Evolutionary conservation across 2,113 vertebrate species (phyloP), one percentile per base, ranked within the genome.

Genomic region (Heterochromis multidens): DNA sequence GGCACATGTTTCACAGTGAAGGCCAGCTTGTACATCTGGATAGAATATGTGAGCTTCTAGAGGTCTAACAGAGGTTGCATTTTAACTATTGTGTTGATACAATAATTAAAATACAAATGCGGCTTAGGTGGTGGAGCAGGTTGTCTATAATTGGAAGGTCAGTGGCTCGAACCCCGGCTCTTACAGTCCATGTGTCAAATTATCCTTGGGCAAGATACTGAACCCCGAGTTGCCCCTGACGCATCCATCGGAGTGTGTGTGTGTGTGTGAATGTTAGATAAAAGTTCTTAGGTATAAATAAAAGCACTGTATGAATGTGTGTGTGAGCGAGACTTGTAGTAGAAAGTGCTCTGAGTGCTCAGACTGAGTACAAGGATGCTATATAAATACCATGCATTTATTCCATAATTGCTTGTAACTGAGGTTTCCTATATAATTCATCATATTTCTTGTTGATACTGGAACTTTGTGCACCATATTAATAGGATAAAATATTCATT

Each of bases 21-120:
- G 27, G 29, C 46, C 83, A 87, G 80, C 25, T 40, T 56, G 57
- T 56, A 46, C 88, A 90, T 90, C 83, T 92, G 90, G 70, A 67
- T 7, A 6, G 23, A 79, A 87, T 35, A 35, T 85, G 43, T 65
- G 31, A 14, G 7, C 8, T 60, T 19, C 14, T 21, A 23, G 56
- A 12, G 4, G 10, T 14, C n/a, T 21, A 62, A 56, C 46, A 40
- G 31, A 57, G 21, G 21, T 77, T 60, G 37, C 40, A 12, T 46
- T 3, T 62, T 9, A 56, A 19, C 40, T 57, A 31, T 83, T 29
- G 29, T 65, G 57, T 29, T 65, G 37, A 33, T 33, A 17, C 62
- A 65, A 65, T 40, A 12, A 12, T 40, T 40, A 63, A 65, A 23
- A n/a, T 23, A 35, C 2, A 12, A 11, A 10, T 40, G 37, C 12